Conservation (phyloP, 2,888 invertebrate genomes). For the Drosophila kambysellisi region DNA sequence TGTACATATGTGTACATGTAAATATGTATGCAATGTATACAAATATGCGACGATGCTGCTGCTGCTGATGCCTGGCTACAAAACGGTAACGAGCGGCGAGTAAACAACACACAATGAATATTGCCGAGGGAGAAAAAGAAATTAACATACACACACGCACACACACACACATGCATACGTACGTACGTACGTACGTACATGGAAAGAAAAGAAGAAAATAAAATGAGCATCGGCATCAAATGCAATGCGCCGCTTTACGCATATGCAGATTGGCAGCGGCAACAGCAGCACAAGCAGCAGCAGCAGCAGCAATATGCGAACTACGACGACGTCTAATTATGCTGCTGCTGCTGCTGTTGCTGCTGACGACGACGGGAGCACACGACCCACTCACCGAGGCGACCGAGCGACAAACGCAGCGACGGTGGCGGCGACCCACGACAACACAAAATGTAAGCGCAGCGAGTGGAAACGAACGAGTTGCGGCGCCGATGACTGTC, state of each 20-base stretch:
- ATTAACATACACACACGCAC: neutral
- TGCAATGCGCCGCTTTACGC: constrained; percentile 59
- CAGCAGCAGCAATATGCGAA: constrained; percentile 34
- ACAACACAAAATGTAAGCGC: constrained; percentile 70
- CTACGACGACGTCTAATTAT: constrained; percentile 65
- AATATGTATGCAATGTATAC: constrained; percentile 1
- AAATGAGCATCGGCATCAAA: constrained; percentile 28
- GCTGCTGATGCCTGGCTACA: constrained; percentile 8
- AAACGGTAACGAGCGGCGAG: constrained; percentile 37
- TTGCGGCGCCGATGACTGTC: constrained; percentile 27
- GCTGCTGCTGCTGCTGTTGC: constrained; percentile 41
- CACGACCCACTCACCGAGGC: constrained; percentile 66
- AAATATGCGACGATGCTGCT: constrained; percentile 5
- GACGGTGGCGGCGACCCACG: constrained; percentile 68
- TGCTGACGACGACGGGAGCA: constrained; percentile 24
- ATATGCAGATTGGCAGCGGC: constrained; percentile 48
- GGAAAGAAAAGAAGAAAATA: constrained; percentile 8
- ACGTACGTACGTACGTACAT: constrained; percentile 4
- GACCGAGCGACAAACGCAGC: constrained; percentile 58
- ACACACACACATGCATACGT: neutral
- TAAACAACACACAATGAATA: constrained; percentile 16
- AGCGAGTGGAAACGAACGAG: constrained; percentile 57
- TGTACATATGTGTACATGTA: neutral
- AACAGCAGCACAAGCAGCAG: constrained; percentile 10
- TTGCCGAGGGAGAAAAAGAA: constrained; percentile 19